Evolutionary conservation across 2,113 vertebrate species (phyloP).

Genomic region (Albula glossodonta): DNA sequence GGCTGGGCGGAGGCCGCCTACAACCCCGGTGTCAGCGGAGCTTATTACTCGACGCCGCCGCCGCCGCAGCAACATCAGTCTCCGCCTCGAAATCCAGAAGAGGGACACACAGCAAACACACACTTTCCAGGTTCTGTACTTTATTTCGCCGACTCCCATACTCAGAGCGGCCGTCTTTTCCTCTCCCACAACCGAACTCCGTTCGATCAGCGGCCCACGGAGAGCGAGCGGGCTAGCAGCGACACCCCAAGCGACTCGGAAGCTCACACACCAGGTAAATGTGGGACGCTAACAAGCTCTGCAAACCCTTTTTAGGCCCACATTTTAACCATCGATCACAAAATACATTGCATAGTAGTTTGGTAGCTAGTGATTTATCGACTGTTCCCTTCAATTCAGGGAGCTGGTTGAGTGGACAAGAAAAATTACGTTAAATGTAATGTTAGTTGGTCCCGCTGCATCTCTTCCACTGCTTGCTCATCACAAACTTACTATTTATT

Average conservation of each 20-base stretch:
- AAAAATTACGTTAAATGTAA: no score
- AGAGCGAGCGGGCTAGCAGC: slow-evolving; percentile 40
- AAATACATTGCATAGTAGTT: no score
- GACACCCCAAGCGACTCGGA: slow-evolving; percentile 63
- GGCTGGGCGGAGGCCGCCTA: slow-evolving; percentile 53
- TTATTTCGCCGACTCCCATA: slow-evolving; percentile 35
- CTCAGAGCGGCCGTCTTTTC: slow-evolving; percentile 39
- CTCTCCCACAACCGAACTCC: slow-evolving; percentile 16
- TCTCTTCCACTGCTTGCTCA: no score
- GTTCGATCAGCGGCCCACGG: slow-evolving; percentile 8
- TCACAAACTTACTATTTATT: no score
- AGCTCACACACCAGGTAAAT: slow-evolving; percentile 57
- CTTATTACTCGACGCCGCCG: slow-evolving; percentile 39
- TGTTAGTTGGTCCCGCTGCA: no score
- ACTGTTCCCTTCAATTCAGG: no score
- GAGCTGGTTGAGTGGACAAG: no score
- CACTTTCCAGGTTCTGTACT: slow-evolving; percentile 46
- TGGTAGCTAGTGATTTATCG: no score
- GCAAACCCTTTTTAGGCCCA: no score
- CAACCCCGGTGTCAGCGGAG: slow-evolving; percentile 38
- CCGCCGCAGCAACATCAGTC: slow-evolving; percentile 40
- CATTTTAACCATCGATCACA: no score
- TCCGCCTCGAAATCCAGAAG: slow-evolving; percentile 47
- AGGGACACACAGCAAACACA: neutral
- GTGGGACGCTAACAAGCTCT: neutral